Evolutionary conservation across 1,140 invertebrate genomes (phyloP).

Genomic region (Eufriesea mexicana): DNA sequence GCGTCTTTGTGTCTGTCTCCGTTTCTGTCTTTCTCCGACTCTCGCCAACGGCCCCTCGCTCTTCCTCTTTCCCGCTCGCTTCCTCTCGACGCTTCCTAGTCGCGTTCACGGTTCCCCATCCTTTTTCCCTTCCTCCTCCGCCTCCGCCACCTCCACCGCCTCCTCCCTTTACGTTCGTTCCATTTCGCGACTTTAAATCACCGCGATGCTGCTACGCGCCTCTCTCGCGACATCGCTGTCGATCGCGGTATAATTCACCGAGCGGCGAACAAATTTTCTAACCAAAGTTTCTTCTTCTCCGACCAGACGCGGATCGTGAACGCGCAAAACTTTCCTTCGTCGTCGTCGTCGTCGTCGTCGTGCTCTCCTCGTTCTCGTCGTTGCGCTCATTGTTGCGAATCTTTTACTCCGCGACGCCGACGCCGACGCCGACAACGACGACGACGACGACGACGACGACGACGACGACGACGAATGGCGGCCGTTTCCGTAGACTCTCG

Average conservation of each 20-base stretch:
- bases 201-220: constrained; percentile 11
- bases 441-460: no score
- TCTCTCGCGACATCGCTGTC: constrained; percentile 10
- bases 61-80: constrained; percentile 17
- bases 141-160: background rate
- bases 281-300: background rate
- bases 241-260: constrained; percentile 56
- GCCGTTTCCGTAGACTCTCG: no score
- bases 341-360: accelerated
- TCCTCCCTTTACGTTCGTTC: background rate
- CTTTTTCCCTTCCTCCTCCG: background rate
- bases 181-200: constrained; percentile 49
- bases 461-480: no score
- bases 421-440: no score
- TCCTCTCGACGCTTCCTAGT: constrained; percentile 9
- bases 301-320: background rate
- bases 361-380: no score
- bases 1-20: constrained; percentile 59
- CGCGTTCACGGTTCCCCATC: background rate
- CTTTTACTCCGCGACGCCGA: no score
- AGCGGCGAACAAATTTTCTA: constrained; percentile 25
- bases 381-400: background rate
- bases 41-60: background rate
- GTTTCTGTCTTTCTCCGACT: constrained; percentile 42
- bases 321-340: background rate